Evolutionary conservation across 2,888 invertebrate species (phyloP), one percentile per base, ranked within the genome.

Genomic region (Axea sp.): DNA sequence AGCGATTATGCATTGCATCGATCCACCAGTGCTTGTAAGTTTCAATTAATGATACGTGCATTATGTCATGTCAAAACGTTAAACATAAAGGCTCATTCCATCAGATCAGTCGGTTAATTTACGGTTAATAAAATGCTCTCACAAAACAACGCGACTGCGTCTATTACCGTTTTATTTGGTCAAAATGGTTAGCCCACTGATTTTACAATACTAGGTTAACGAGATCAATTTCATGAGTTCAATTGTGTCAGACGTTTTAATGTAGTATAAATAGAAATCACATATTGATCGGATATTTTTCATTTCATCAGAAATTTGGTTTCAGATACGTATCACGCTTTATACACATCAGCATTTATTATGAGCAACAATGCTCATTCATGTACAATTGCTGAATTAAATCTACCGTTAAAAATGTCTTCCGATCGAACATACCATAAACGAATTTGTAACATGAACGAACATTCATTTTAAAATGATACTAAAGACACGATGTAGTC

Each of bases 21-120:
- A 59, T 59, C 37, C 24, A 17, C 2, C n/a, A 12, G 6, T 45
- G 26, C 45, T 53, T 73, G 47, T 73, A 65, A 60, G 45, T 59
- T 65, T 64, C 57, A 72, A 64, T 72, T 72, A 72, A 65, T 72
- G 51, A 17, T 35, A 17, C 43, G 39, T 57, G 19, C 22, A 55
- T 57, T 57, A 72, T 41, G 9, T 5, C 11, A 26, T 22, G 37
- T 73, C 39, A 65, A 60, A 64, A 51, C 11, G 15, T 22, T 31
- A 35, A 43, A 37, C 28, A 43, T 30, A 64, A 55, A 62, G 60
- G 37, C 33, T 7, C 12, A 19, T 4, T 28, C 28, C 19, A 67
- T 67, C 47, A 28, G 17, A 67, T 47, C 31, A 19, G 3, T 67
- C 15, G 9, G 31, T 47, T 55, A 47, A 47, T 55, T 67, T 47